Base-by-base conservation (phyloP, 2,797 vertebrate species). In the Babyrousa celebensis region DNA sequence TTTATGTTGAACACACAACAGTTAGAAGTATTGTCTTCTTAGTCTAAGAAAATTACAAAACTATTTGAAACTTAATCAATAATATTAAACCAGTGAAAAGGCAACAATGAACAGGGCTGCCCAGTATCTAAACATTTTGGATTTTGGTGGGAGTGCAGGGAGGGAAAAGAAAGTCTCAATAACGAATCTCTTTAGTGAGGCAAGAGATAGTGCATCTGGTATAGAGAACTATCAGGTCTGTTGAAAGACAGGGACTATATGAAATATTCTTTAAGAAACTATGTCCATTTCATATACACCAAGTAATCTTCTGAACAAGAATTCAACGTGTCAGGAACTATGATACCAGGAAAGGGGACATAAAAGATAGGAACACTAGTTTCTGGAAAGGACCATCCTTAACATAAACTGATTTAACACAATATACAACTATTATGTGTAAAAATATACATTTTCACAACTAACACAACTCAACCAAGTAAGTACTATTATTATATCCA, bases 281-380 rank as follows among this genome's bases (percentile, higher is more conserved):
- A 63, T 71, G 62, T 18, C 43, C 52, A 68, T 16, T 75, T 56
- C 48, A 58, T 40, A 43, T 43, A 60, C 12, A 74, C 12, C 25
- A 89, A 56, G 20, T 77, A 58, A 83, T 84, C 63, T 82, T 63
- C 29, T 67, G 5, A 92, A 95, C 15, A 93, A 29, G 32, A 83
- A 78, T 87, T 91, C n/a, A 93, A 23, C 15, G 18, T 79, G 40
- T 88, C 58, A 92, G 60, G 78, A 78, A 70, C 75, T 89, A 25
- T 67, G 62, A 36, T 36, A 67, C 21, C 16, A 67, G 3, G n/a
- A 92, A 75, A 70, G 0, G 1, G 1, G 40, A 89, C 1, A 60
- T 4, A 17, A 43, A 29, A 29, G 27, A 54, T 40, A 86, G 23
- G 16, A 90, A 75, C 5, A 25, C 25, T 83, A 40, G 23, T 58